These are phyloP conservation scores for Heliconius melpomene DNA, from an alignment of 1,140 invertebrate species.

Conservation along the genomic window DNA sequence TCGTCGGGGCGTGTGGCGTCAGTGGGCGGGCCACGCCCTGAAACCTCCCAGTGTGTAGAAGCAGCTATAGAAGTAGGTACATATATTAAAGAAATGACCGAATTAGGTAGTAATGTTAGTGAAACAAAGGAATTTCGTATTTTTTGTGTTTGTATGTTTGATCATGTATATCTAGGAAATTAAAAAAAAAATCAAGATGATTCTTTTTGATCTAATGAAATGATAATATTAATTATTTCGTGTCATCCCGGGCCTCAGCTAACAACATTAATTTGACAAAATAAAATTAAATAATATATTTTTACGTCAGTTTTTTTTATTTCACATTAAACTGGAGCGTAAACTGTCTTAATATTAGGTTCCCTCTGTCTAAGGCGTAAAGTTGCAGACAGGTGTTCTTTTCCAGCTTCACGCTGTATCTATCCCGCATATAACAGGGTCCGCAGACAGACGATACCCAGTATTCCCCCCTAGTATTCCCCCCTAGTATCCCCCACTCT, in stretches of 20 bases:
- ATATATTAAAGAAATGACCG: background rate
- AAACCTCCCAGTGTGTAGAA: background rate
- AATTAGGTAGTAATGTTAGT: background rate
- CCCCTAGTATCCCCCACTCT: too few species aligned
- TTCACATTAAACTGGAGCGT: too few species aligned
- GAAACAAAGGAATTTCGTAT: background rate
- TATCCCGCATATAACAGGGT: too few species aligned
- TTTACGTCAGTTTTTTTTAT: too few species aligned
- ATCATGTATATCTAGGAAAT: too few species aligned
- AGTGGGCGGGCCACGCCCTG: conserved; percentile 38
- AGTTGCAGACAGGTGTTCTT: too few species aligned
- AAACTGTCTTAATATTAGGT: background rate
- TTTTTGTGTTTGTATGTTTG: background rate
- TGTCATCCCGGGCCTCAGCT: background rate
- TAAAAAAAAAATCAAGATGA: background rate
- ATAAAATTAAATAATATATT: too few species aligned
- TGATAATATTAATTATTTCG: background rate
- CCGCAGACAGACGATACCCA: too few species aligned
- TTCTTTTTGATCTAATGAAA: background rate
- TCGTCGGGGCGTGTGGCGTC: conserved; percentile 42
- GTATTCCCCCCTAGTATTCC: too few species aligned
- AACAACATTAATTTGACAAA: too few species aligned
- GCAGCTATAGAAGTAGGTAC: background rate
- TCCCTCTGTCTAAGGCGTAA: background rate
- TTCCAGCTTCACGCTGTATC: too few species aligned